Percentiles rank a stretch among this genome's conserved stretches.
phyloP scores from a whole-genome alignment of 2,797 vertebrate genomes.

The Brotula barbata region DNA sequence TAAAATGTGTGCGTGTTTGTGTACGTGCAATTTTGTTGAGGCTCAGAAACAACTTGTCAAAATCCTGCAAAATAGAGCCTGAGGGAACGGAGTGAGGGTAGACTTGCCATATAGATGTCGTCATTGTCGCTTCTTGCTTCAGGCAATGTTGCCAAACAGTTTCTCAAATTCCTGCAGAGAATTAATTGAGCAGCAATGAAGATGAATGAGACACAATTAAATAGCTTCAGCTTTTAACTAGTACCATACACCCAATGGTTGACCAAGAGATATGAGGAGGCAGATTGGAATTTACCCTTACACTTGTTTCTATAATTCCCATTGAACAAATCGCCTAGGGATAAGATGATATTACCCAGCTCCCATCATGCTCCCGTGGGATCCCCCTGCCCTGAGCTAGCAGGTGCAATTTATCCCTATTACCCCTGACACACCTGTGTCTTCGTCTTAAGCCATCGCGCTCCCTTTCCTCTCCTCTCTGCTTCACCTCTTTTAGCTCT shows the following conservation, averaged over 20 bases:
- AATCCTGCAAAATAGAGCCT: background rate
- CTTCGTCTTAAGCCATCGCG: constrained; percentile 1
- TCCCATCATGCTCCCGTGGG: constrained; percentile 25
- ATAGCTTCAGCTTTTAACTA: no score
- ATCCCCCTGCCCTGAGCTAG: constrained; percentile 16
- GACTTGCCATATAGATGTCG: background rate
- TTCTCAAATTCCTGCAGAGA: constrained; percentile 4
- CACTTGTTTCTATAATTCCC: background rate
- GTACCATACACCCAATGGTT: no score
- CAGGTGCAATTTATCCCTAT: constrained; percentile 59
- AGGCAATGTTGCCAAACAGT: constrained; percentile 4
- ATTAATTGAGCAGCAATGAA: background rate
- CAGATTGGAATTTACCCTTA: background rate
- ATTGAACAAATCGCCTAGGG: constrained; percentile 5
- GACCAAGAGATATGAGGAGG: background rate
- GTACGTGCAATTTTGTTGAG: no score
- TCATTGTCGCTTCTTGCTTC: background rate
- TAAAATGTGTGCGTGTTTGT: background rate
- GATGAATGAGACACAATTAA: background rate
- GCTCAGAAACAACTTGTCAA: no score
- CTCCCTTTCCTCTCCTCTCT: constrained; percentile 8
- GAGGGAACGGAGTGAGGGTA: no score
- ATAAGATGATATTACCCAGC: constrained; percentile 6
- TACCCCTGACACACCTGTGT: constrained; percentile 62
- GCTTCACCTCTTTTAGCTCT: constrained; percentile 10